A percentile compares a stretch with the other conserved stretches of the same genome.
phyloP scores from a whole-genome alignment of 2,797 vertebrate species.

The Diplodus puntazzo region DNA sequence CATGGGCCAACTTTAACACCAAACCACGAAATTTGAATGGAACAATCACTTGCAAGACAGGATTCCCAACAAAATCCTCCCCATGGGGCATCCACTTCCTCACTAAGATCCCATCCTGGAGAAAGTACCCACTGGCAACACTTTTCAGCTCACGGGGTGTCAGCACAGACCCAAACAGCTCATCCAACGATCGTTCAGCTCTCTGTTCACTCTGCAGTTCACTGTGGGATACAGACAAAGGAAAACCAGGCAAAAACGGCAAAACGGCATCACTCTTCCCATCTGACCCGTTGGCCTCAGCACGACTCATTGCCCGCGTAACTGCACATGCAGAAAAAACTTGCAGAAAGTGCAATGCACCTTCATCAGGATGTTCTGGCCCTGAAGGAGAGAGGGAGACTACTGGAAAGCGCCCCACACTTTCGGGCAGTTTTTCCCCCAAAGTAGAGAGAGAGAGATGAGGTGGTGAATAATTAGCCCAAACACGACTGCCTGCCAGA shows the following conservation, averaged over 20 bases:
- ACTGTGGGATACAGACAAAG: neutral
- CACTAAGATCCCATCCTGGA: neutral
- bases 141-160: neutral
- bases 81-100: neutral
- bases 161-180: neutral
- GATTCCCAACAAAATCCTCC: neutral
- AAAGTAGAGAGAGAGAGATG: too few relatives aligned
- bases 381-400: too few relatives aligned
- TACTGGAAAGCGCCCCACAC: too few relatives aligned
- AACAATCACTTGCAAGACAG: constrained; percentile 2
- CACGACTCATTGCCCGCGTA: too few relatives aligned
- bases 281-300: neutral
- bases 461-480: too few relatives aligned
- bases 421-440: too few relatives aligned
- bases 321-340: too few relatives aligned
- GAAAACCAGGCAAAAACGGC: neutral
- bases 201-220: neutral
- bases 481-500: too few relatives aligned
- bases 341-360: too few relatives aligned
- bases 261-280: neutral
- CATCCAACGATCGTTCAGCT: neutral
- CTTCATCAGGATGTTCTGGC: too few relatives aligned
- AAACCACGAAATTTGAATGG: neutral
- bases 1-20: constrained; percentile 7
- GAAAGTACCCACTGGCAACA: neutral